Base-by-base conservation (phyloP, 1,140 invertebrate species). In the Phymastichus coffea region DNA sequence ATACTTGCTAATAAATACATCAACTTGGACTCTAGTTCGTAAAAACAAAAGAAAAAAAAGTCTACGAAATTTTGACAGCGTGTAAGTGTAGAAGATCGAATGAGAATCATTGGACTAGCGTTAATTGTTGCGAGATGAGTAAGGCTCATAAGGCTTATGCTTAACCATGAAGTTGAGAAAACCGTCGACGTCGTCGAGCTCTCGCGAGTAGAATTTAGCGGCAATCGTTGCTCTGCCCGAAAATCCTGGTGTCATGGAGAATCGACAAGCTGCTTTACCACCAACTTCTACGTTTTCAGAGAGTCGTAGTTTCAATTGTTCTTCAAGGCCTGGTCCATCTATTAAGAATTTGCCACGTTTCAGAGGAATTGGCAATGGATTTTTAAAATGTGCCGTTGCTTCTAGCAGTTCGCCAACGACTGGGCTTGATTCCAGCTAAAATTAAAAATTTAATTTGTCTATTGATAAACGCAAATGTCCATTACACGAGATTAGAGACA, bases 141-240 rank as follows among this genome's bases (percentile, higher is more conserved):
- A n/a, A n/a, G n/a, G n/a, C n/a, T n/a, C 17, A 23, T 55, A 46
- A 9, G 53, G 17, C 33, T 9, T 14, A n/a, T 41, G 56, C 23
- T 37, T 71, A 12, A 72, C 81, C 71, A 81, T 82, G 44, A 85
- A 85, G 43, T 85, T 84, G 14, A 86, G 69, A 74, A 88, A 92
- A 8, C 92, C 92, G 69, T 93, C 91, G 1, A 94, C 89, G 71
- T 94, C 92, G 37, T 87, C 84, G 40, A 95, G 78, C 73, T 94
- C 89, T 59, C 87, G 89, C 4, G 88, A 92, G 40, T 81, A 83
- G 72, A 95, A 95, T 71, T 93, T 94, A 0, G 87, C 90, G 25
- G 87, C 83, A 58, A 95, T 85, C 3, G 90, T 89, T 59, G 87
- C 86, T 17, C 85, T 84, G 1, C 92, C 93, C 1, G 83, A 82